Percentiles rank a stretch among this genome's conserved stretches.
These are phyloP conservation scores for Todiramphus chloris DNA, from an alignment of 2,113 vertebrate species.

Conservation along the genomic window DNA sequence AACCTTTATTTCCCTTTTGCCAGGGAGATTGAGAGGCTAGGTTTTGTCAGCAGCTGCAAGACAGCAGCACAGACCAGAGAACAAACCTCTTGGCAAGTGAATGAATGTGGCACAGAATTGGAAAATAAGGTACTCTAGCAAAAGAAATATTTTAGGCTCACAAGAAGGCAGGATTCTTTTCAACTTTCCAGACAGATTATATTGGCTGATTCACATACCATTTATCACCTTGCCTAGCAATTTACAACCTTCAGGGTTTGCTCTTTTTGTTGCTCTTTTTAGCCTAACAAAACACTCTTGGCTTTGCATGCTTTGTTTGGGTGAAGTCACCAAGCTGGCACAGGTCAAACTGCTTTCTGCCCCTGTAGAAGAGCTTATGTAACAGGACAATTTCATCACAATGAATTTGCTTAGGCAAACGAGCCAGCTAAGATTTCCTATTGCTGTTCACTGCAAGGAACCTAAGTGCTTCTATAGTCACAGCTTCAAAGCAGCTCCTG, in stretches of 20 bases:
- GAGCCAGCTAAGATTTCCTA: neutral
- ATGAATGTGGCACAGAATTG: neutral
- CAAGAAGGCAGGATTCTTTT: neutral
- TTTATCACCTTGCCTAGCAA: constrained; percentile 21
- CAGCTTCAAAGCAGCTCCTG: neutral
- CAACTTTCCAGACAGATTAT: constrained; percentile 7
- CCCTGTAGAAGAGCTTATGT: neutral
- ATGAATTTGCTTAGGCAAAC: neutral
- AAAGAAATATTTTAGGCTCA: neutral
- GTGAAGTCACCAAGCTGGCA: neutral
- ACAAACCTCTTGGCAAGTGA: neutral
- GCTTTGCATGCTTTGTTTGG: neutral
- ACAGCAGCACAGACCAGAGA: neutral
- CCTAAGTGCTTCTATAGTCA: neutral
- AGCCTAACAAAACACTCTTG: neutral
- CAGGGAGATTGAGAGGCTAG: neutral
- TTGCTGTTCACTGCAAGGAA: neutral
- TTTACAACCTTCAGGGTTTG: neutral
- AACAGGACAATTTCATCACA: neutral
- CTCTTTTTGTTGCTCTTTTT: neutral
- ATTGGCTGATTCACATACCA: neutral
- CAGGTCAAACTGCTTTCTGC: neutral
- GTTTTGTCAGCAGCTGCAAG: neutral
- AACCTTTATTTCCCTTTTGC: neutral
- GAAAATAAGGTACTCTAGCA: constrained; percentile 6